phyloP scores from a whole-genome alignment of 2,888 invertebrate genomes.

The Yponomeuta cagnagella region DNA sequence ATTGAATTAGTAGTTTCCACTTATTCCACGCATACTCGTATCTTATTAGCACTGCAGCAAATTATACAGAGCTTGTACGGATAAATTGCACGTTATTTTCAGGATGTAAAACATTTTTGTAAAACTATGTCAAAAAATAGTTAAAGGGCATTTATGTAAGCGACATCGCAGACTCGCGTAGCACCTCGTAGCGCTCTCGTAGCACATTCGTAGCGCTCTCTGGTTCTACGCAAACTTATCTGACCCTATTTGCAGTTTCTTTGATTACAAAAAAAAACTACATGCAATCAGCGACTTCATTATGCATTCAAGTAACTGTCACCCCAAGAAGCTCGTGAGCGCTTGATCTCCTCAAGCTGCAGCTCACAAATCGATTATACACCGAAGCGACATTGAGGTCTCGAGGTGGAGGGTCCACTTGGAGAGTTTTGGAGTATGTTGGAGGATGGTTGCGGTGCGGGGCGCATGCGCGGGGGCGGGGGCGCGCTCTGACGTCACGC shows the following conservation, averaged over 20 bases:
- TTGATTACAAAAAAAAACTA: too few species aligned
- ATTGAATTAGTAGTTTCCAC: too few species aligned
- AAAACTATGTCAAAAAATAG: not conserved
- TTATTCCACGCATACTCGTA: too few species aligned
- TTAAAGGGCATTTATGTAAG: not conserved
- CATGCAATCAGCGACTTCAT: too few species aligned
- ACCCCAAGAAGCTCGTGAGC: conserved; percentile 20
- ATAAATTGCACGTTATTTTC: too few species aligned
- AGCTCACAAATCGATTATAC: conserved; percentile 73
- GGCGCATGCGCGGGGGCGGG: conserved; percentile 48
- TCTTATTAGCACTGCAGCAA: too few species aligned
- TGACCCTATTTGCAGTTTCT: not conserved
- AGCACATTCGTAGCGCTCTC: conserved; percentile 4
- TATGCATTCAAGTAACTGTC: not conserved
- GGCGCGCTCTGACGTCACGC: conserved; percentile 67
- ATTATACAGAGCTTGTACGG: too few species aligned
- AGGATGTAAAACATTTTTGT: too few species aligned
- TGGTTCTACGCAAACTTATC: not conserved
- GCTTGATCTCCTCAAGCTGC: conserved; percentile 59
- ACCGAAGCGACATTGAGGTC: conserved; percentile 70
- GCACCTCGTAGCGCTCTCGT: conserved; percentile 9
- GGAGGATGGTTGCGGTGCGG: conserved; percentile 46
- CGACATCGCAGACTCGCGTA: not conserved
- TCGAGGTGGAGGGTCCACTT: conserved; percentile 68
- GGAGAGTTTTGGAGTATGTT: conserved; percentile 59